Evolutionary conservation across 2,888 invertebrate genomes (phyloP), one percentile per base, ranked within the genome.

Genomic region (Uloborus plumipes): DNA sequence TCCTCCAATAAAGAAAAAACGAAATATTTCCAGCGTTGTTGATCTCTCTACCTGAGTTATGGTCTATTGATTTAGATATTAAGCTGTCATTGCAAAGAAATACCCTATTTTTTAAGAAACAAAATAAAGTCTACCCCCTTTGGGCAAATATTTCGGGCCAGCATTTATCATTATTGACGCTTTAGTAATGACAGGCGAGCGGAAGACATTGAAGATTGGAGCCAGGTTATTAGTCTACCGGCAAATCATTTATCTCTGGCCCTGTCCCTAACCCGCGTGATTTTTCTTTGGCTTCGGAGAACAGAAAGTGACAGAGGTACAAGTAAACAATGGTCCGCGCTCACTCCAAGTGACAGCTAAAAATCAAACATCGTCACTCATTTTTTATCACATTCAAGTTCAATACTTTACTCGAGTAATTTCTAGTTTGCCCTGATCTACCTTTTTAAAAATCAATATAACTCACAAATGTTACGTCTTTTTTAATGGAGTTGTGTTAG

Each of bases 221-320:
- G 69, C 53, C 69, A 62, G 22, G 76, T 76, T 76, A 76, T 76
- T 76, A 76, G 76, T 76, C 62, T 69, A 76, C 69, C 76, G 67
- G 47, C 76, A 69, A 76, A 76, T 76, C 69, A 76, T 76, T 76
- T 76, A 76, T 76, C 76, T 76, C 76, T n/a, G 22, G 51, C 26
- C 62, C 69, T 69, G 76, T 76, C 76, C 61, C 69, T 62, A 69
- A 69, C 69, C 62, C 26, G 47, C 64, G 62, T 58, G 69, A 76
- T 76, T 76, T 76, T 76, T 76, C 76, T 76, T 47, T 69, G 22
- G 20, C 31, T 51, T 39, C 39, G 9, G 51, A n/a, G 65, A 65
- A 49, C 75, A 51, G 55, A 66, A 67, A 75, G 75, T 75, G 66
- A 75, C 75, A 74, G 55, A 66, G 75, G 66, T 59, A 67, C 75